Percentiles rank a stretch among this genome's conserved stretches.
Conservation (phyloP, 2,888 invertebrate species). For the Tiliacea citrago region DNA sequence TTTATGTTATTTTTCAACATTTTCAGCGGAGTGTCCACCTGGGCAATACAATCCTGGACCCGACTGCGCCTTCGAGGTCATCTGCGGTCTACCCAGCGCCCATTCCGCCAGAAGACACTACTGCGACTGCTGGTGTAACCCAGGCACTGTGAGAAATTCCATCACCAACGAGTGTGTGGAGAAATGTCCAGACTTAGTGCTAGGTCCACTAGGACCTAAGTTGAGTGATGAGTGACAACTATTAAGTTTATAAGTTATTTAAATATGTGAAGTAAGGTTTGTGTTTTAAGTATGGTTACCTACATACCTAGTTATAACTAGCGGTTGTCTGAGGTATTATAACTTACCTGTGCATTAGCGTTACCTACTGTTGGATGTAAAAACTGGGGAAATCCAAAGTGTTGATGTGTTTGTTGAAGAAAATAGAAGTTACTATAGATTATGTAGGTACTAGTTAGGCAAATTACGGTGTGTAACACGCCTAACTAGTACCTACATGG, state of each 20-base stretch:
- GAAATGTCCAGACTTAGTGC: constrained; percentile 59
- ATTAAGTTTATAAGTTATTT: constrained; percentile 31
- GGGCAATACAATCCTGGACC: constrained; percentile 76
- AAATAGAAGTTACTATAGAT: not conserved
- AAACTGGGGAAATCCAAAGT: constrained; percentile 21
- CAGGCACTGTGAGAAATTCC: constrained; percentile 69
- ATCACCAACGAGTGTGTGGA: constrained; percentile 69
- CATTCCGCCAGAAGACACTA: constrained; percentile 72
- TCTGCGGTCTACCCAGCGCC: constrained; percentile 70
- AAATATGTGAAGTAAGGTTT: constrained; percentile 21
- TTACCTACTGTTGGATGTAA: constrained; percentile 1
- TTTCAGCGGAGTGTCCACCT: constrained; percentile 76
- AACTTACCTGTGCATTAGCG: not conserved
- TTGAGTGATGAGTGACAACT: constrained; percentile 5
- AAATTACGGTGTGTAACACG: not conserved
- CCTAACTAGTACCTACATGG: no score
- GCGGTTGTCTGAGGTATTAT: not conserved
- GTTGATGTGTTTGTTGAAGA: not conserved
- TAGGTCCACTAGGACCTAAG: not conserved
- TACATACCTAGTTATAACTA: not conserved
- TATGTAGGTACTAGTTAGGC: not conserved
- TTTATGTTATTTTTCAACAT: not conserved
- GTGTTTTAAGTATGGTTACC: constrained; percentile 28
- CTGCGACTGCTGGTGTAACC: constrained; percentile 79
- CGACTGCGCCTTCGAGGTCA: constrained; percentile 73